A percentile compares a stretch with the other conserved stretches of the same genome.
Evolutionary conservation across 2,113 vertebrate species (phyloP).

Genomic region (Rattus rattus): DNA sequence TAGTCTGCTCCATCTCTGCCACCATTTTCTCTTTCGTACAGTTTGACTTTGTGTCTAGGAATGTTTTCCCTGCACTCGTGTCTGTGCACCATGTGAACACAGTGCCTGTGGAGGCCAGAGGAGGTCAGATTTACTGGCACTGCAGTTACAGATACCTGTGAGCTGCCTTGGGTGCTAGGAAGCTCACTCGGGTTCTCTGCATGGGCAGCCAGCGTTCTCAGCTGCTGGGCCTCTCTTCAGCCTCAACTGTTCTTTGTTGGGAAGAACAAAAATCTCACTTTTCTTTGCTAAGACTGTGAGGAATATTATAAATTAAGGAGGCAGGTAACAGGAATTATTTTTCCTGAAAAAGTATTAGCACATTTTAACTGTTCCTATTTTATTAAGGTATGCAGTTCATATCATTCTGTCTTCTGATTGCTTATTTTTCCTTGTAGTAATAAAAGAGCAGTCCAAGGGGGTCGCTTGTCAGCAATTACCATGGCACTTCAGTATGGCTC

Average conservation of each 20-base stretch:
- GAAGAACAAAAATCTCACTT: background rate
- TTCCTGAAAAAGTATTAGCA: background rate
- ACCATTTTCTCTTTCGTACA: background rate
- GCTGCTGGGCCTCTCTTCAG: background rate
- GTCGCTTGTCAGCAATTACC: conserved; percentile 97
- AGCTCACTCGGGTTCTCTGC: background rate
- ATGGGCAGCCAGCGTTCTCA: background rate
- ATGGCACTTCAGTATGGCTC: conserved; percentile 98
- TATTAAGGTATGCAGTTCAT: conserved; percentile 29
- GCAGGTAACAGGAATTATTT: conserved; percentile 25
- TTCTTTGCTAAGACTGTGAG: conserved; percentile 31
- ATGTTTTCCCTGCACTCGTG: background rate
- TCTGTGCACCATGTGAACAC: background rate
- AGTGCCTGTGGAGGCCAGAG: background rate
- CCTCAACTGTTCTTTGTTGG: background rate
- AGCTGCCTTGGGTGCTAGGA: background rate
- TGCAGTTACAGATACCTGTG: background rate
- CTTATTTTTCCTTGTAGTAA: conserved; percentile 89
- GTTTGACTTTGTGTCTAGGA: background rate
- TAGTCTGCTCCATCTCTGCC: background rate
- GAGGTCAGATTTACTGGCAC: too few relatives aligned
- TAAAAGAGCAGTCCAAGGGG: conserved; percentile 95
- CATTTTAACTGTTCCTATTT: conserved; percentile 56
- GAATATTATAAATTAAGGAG: conserved; percentile 41
- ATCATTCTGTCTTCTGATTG: conserved; percentile 58